Conservation (phyloP, 2,113 vertebrate species). For the Calyptommatus sinebrachiatus region DNA sequence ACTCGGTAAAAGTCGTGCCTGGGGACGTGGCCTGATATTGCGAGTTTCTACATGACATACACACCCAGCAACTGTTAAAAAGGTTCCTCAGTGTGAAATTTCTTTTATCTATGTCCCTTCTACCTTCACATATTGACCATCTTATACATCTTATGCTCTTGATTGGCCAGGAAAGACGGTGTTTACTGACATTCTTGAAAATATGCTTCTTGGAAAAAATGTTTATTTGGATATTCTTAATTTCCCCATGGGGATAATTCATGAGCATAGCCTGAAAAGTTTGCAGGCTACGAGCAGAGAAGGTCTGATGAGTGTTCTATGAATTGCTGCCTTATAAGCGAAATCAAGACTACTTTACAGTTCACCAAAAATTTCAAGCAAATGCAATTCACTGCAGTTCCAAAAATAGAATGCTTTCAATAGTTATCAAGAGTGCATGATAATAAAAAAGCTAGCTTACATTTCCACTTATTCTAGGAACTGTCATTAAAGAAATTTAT, state of each 20-base stretch:
- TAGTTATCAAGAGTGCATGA: constrained; percentile 60
- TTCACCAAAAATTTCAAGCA: neutral
- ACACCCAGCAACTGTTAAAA: too few relatives aligned
- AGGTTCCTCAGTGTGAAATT: too few relatives aligned
- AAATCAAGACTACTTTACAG: neutral
- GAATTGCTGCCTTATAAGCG: neutral
- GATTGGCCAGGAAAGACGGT: too few relatives aligned
- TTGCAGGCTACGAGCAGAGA: neutral
- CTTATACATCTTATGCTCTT: too few relatives aligned
- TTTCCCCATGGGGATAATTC: neutral
- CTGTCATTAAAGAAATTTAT: constrained; percentile 61
- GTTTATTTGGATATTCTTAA: neutral
- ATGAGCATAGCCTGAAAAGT: neutral
- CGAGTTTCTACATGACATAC: too few relatives aligned
- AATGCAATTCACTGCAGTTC: constrained; percentile 28
- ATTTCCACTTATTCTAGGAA: constrained; percentile 61
- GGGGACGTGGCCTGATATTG: too few relatives aligned
- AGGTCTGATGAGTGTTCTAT: neutral
- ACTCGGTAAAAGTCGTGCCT: too few relatives aligned
- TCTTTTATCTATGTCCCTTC: too few relatives aligned
- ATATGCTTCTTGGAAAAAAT: too few relatives aligned
- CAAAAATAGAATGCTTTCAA: constrained; percentile 48
- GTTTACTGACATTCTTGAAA: too few relatives aligned
- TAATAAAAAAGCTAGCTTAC: constrained; percentile 58
- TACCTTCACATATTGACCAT: too few relatives aligned